A percentile compares a stretch with the other conserved stretches of the same genome.
Conservation (phyloP, 2,797 vertebrate species). For the Tolypeutes matacus region DNA sequence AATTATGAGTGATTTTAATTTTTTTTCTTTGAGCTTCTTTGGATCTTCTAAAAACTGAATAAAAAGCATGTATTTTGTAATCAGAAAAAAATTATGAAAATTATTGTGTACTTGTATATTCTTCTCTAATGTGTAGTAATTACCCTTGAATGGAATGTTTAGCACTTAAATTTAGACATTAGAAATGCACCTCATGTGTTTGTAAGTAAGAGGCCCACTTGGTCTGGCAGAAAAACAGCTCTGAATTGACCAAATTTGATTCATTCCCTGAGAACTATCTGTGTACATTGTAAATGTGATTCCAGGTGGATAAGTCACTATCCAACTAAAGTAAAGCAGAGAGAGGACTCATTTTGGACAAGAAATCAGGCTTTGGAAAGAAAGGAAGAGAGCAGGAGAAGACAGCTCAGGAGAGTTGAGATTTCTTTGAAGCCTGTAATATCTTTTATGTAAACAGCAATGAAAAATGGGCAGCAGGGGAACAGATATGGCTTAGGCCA, state of each 20-base stretch:
- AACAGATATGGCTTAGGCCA: too few relatives aligned
- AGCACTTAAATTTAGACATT: slow-evolving; percentile 1
- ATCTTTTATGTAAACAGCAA: neutral
- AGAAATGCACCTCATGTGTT: neutral
- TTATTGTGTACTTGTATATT: neutral
- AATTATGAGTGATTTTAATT: slow-evolving; percentile 34
- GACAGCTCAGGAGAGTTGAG: neutral
- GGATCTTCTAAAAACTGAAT: neutral
- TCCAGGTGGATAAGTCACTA: neutral
- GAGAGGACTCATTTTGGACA: neutral
- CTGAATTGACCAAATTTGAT: neutral
- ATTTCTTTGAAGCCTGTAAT: neutral
- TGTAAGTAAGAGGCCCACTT: neutral
- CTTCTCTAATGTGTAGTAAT: neutral
- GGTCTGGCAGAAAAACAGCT: slow-evolving; percentile 32
- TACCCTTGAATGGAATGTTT: neutral
- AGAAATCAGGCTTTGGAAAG: neutral
- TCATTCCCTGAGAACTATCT: neutral
- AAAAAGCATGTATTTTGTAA: neutral
- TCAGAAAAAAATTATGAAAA: neutral
- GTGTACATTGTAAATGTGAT: neutral
- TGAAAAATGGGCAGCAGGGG: neutral
- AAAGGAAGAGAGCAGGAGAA: neutral
- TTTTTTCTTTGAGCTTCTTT: slow-evolving; percentile 47
- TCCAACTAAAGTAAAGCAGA: neutral